Conservation (phyloP, 2,888 invertebrate species). For the Oligia latruncula region DNA sequence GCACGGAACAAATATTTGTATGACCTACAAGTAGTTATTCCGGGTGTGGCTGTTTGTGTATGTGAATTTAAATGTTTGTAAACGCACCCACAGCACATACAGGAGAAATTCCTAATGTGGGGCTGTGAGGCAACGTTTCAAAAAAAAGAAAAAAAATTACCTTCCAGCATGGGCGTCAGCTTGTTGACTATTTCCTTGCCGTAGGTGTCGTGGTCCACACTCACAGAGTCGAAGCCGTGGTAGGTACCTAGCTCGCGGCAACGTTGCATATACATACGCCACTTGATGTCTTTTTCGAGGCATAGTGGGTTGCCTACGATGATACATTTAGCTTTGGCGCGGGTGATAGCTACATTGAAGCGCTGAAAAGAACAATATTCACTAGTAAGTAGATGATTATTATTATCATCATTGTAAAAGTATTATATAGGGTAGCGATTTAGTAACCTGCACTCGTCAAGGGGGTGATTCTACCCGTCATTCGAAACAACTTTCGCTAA, state of each 20-base stretch:
- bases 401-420: neutral
- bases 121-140: no score
- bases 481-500: no score
- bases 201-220: slow-evolving; percentile 3
- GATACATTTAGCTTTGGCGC: slow-evolving; percentile 93
- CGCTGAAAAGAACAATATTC: slow-evolving; percentile 83
- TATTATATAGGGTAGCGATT: no score
- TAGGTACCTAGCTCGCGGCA: slow-evolving; percentile 77
- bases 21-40: no score
- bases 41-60: no score
- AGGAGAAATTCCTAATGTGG: no score
- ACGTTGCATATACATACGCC: slow-evolving; percentile 80
- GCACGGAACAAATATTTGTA: no score
- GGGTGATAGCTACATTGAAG: slow-evolving; percentile 94
- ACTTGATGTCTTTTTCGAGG: slow-evolving; percentile 78
- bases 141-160: neutral
- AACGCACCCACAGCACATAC: no score
- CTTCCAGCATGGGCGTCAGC: slow-evolving; percentile 46
- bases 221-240: slow-evolving; percentile 72
- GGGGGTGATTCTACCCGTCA: no score
- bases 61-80: no score
- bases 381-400: neutral
- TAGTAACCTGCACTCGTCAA: no score
- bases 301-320: slow-evolving; percentile 88
- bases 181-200: slow-evolving; percentile 29